Evolutionary conservation across 53 echinoderm and acorn worm genomes (phyloP).

Genomic region (Actinopyga echinites): DNA sequence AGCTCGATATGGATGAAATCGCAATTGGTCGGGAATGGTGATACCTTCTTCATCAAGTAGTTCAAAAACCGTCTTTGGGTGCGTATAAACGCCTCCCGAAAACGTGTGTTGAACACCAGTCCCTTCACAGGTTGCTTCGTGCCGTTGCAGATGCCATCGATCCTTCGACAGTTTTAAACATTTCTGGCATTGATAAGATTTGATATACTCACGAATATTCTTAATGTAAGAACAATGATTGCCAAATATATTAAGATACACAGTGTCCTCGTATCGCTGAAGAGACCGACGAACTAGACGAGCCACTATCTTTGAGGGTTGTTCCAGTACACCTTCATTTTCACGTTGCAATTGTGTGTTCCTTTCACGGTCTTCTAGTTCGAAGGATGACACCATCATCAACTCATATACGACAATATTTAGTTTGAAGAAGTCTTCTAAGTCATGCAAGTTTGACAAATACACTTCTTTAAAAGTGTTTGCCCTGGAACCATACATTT

Average conservation of each 20-base stretch:
- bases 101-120: slow-evolving; percentile 42
- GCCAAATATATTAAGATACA: slow-evolving; percentile 45
- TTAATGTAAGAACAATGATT: slow-evolving; percentile 55
- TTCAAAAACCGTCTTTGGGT: too few species aligned
- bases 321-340: rapidly evolving
- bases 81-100: too few species aligned
- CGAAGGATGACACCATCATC: rapidly evolving
- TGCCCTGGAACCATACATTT: not conserved
- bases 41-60: slow-evolving; percentile 37
- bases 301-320: not conserved
- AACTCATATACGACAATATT: slow-evolving; percentile 2
- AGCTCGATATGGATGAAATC: slow-evolving; percentile 49
- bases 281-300: slow-evolving; percentile 34
- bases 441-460: not conserved
- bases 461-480: not conserved
- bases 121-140: slow-evolving; percentile 45
- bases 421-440: not conserved
- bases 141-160: slow-evolving; percentile 20
- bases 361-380: not conserved
- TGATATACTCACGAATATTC: slow-evolving; percentile 31
- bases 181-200: too few species aligned
- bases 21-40: not conserved
- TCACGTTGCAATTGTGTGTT: too few species aligned
- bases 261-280: not conserved
- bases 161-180: not conserved